Evolutionary conservation across 2,797 vertebrate genomes (phyloP).

Genomic region (Macropus fuliginosus): DNA sequence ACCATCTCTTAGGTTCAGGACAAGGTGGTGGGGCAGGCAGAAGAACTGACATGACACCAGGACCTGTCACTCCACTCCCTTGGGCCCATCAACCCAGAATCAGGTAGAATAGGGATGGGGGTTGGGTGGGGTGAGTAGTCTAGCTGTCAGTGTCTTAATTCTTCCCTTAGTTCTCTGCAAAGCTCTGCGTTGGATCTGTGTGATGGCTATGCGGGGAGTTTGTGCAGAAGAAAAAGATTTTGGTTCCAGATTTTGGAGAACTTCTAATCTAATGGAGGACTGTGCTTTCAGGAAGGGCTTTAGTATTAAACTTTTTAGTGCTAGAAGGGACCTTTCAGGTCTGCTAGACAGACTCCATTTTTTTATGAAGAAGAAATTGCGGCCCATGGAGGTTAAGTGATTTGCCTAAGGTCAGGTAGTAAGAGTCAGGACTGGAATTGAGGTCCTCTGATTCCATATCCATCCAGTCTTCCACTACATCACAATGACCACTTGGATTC

Average conservation of each 20-base stretch:
- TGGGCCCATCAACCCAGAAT: conserved; percentile 2
- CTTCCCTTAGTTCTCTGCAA: not conserved
- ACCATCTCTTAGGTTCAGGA: too few species aligned
- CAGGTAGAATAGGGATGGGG: not conserved
- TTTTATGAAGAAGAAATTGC: not conserved
- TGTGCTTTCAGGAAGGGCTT: not conserved
- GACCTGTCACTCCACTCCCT: not conserved
- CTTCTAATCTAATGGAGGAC: not conserved
- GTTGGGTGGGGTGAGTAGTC: not conserved
- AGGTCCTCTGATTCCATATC: not conserved
- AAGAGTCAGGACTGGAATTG: not conserved
- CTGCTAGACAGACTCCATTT: not conserved
- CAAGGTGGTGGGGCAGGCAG: not conserved
- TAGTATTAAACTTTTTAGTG: not conserved
- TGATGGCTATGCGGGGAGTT: not conserved
- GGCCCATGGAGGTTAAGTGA: not conserved
- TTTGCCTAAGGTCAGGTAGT: conserved; percentile 16
- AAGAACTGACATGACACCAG: not conserved
- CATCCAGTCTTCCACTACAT: not conserved
- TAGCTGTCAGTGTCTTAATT: not conserved
- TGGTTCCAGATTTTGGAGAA: not conserved
- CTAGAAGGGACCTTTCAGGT: not conserved
- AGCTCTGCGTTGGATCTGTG: not conserved
- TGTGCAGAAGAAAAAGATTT: not conserved
- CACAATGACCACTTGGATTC: not conserved